Conservation (phyloP, 2,888 invertebrate species). For the Tillus elongatus region DNA sequence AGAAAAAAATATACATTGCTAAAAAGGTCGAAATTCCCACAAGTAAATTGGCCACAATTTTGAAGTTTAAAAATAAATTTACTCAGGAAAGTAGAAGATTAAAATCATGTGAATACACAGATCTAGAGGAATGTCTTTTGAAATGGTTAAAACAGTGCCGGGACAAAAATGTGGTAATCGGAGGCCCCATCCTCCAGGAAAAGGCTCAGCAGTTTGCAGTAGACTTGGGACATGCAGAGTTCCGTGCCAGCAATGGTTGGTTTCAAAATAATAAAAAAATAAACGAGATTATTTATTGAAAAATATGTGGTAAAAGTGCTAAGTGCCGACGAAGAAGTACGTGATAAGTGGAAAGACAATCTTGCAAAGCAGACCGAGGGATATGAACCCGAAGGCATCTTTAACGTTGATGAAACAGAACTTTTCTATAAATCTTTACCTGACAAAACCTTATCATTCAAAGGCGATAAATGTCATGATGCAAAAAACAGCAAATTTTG, state of each 20-base stretch:
- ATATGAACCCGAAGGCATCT: conserved; percentile 15
- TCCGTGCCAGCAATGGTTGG: too few relatives aligned
- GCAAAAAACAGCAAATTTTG: too few relatives aligned
- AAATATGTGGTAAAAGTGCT: too few relatives aligned
- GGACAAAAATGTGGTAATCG: too few relatives aligned
- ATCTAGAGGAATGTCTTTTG: conserved; percentile 17
- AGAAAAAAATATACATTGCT: conserved; percentile 16
- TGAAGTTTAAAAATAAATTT: too few relatives aligned
- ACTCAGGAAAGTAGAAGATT: conserved; percentile 2
- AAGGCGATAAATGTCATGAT: conserved; percentile 22
- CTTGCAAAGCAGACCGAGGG: conserved; percentile 16
- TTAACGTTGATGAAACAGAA: too few relatives aligned
- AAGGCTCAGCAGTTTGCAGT: conserved; percentile 16
- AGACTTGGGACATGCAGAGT: conserved; percentile 15
- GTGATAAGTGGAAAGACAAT: conserved; percentile 17
- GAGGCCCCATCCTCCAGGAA: conserved; percentile 15
- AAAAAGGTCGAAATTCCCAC: conserved; percentile 18
- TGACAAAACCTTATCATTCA: conserved; percentile 21
- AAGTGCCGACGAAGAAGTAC: too few relatives aligned
- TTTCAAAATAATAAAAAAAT: too few relatives aligned
- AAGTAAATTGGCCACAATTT: conserved; percentile 18
- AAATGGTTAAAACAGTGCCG: too few relatives aligned
- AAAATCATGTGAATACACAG: conserved; percentile 16
- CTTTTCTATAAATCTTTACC: conserved; percentile 21
- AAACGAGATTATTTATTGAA: too few relatives aligned